Evolutionary conservation across 2,113 vertebrate genomes (phyloP).

Genomic region (Bostrychus sinensis): DNA sequence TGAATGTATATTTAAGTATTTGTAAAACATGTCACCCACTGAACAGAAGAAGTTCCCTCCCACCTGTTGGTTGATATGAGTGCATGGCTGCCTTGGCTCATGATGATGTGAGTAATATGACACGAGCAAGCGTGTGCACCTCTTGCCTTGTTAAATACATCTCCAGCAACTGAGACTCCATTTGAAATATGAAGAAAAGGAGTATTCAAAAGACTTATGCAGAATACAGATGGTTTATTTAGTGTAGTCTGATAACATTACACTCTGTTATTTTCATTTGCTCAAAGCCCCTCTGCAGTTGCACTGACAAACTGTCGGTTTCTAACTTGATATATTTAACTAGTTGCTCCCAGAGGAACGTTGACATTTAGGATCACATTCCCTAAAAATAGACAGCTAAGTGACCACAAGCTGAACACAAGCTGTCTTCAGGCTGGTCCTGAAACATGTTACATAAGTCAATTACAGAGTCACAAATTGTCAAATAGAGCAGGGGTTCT

Average conservation of each 20-base stretch:
- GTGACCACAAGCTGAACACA: slow-evolving; percentile 19
- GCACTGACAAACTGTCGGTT: neutral
- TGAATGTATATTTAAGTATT: no score
- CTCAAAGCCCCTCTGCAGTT: neutral
- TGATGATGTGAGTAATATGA: slow-evolving; percentile 51
- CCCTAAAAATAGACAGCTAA: slow-evolving; percentile 71
- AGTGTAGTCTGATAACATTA: no score
- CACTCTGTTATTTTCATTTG: neutral
- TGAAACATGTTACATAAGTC: neutral
- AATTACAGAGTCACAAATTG: neutral
- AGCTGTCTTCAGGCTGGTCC: neutral
- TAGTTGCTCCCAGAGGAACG: slow-evolving; percentile 38
- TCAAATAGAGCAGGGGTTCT: no score
- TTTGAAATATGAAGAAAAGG: slow-evolving; percentile 8
- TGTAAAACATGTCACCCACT: no score
- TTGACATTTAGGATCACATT: slow-evolving; percentile 76
- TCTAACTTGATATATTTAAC: slow-evolving; percentile 50
- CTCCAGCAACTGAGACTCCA: slow-evolving; percentile 12
- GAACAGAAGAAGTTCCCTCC: no score
- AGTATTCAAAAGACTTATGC: no score
- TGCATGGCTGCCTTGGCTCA: slow-evolving; percentile 12
- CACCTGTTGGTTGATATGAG: slow-evolving; percentile 59
- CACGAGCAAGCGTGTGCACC: slow-evolving; percentile 20
- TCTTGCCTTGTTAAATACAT: slow-evolving; percentile 5
- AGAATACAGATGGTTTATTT: no score